Base-by-base conservation (phyloP, 2,797 vertebrate genomes). In the Lithobates sylvaticus region DNA sequence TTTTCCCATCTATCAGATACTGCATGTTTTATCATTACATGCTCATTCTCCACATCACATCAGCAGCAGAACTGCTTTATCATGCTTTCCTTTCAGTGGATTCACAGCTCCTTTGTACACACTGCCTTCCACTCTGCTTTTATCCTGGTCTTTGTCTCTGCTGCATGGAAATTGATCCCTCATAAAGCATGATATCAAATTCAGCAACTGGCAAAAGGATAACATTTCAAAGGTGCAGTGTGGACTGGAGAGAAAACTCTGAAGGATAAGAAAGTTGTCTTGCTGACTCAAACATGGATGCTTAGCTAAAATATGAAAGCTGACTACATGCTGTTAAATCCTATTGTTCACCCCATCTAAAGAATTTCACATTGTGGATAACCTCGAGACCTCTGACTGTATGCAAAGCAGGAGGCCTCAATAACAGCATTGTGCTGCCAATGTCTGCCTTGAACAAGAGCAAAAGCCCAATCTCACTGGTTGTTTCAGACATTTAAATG, bases 321-420 rank as follows among this genome's bases (percentile, higher is more conserved):
- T 76, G 88, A 86, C 88, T 86, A 80, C 83, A 70, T 89, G 86
- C 89, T 78, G 86, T 72, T 85, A 78, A 89, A 89, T 91, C 89
- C 84, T 90, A 91, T 92, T 88, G 90, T 93, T 88, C 88, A 76
- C 70, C 89, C 92, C 89, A 87, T 94, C 93, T 94, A 81, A 93
- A 92, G 96, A 93, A 95, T 96, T 93, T 88, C 89, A 91, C 93
- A 93, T 93, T 95, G 94, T 93, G 93, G 93, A 91, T 95, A 96
- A 96, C 94, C 95, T 96, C 93, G 91, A 92, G 94, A 91, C 93
- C 89, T 94, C 95, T 75, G 94, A 95, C 95, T 94, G 91, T 96
- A 95, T 95, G 95, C 93, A 95, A 94, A 97, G 93, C 70, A 88
- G 91, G 85, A 78, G 88, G 89, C 88, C 90, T 95, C 93, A 93